Evolutionary conservation across 2,888 invertebrate genomes (phyloP).

Genomic region (Silvanus unidentatus): DNA sequence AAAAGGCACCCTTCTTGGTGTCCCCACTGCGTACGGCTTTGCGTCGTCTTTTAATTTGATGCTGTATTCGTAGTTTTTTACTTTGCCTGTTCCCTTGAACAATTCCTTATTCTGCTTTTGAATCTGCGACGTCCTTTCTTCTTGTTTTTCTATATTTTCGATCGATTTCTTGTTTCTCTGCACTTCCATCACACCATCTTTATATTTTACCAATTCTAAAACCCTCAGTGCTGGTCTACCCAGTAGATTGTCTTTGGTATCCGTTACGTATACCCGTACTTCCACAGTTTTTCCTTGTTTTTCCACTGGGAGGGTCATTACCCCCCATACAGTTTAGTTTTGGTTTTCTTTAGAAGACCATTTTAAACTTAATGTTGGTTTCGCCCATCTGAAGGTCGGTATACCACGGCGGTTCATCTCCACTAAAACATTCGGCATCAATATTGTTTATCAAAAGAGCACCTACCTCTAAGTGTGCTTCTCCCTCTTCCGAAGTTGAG

Average conservation of each 20-base stretch:
- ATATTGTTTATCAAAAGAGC: too few relatives aligned
- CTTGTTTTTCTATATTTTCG: background rate
- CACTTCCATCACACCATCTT: conserved; percentile 4
- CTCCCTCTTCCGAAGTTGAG: too few relatives aligned
- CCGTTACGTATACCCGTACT: conserved; percentile 8
- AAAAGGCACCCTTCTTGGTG: conserved; percentile 32
- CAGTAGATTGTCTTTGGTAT: conserved; percentile 13
- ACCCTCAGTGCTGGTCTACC: conserved; percentile 16
- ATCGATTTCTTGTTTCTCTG: background rate
- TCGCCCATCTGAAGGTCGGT: too few relatives aligned
- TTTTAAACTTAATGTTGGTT: too few relatives aligned
- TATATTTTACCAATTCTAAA: conserved; percentile 11
- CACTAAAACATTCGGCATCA: too few relatives aligned
- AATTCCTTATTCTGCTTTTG: conserved; percentile 10
- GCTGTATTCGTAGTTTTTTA: conserved; percentile 19
- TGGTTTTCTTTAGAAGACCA: conserved; percentile 5
- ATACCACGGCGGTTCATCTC: too few relatives aligned
- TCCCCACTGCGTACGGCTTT: conserved; percentile 24
- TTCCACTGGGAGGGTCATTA: background rate
- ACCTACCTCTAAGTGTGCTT: too few relatives aligned
- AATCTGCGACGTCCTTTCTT: background rate
- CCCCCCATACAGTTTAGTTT: conserved; percentile 3
- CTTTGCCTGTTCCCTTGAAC: conserved; percentile 21
- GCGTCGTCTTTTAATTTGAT: conserved; percentile 27
- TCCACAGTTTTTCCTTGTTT: background rate